Evolutionary conservation across 2,113 vertebrate genomes (phyloP), one percentile per base, ranked within the genome.

Genomic region (Poecile atricapillus): DNA sequence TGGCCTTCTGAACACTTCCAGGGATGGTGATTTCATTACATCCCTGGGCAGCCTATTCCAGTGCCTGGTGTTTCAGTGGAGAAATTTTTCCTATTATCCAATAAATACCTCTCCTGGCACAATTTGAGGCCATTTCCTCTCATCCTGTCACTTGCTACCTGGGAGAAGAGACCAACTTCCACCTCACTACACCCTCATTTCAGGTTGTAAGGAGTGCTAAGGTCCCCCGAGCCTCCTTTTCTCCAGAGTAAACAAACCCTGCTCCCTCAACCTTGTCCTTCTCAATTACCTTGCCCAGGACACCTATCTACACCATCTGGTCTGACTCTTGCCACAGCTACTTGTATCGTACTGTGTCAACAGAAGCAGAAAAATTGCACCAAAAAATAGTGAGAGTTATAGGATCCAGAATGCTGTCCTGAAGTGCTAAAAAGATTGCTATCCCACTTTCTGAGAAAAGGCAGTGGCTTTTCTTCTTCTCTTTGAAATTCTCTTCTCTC

Each of bases 121-220:
- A 55, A 83, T n/a, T 9, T 19, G 21, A 55, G 17, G 25, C n/a
- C 41, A 47, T 15, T 62, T 47, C 28, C 28, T 67, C 15, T 81
- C 22, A 47, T 49, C 11, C 47, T 55, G 30, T 19, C 55, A 27
- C 41, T 41, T 41, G 21, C 19, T 47, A 62, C 16, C 14, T 17
- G 4, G 39, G 14, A 55, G 24, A 68, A 62, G 39, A 53, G 39
- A 62, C 8, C 24, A 62, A 23, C 8, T 35, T 11, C 21, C 24
- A 31, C 17, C 35, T 31, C 17, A 46, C 53, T 30, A 60, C 5
- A 60, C 5, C 5, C 20, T 53, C 0, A 0, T 35, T 62, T 41
- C 55, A 62, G n/a, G 47, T 9, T 76, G 39, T 27, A 68, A 25
- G 33, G 30, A 60, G 21, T 12, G 31, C 8, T 41, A 53, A 60